Evolutionary conservation across 1,140 invertebrate species (phyloP).

Genomic region (Eriocheir sinensis): DNA sequence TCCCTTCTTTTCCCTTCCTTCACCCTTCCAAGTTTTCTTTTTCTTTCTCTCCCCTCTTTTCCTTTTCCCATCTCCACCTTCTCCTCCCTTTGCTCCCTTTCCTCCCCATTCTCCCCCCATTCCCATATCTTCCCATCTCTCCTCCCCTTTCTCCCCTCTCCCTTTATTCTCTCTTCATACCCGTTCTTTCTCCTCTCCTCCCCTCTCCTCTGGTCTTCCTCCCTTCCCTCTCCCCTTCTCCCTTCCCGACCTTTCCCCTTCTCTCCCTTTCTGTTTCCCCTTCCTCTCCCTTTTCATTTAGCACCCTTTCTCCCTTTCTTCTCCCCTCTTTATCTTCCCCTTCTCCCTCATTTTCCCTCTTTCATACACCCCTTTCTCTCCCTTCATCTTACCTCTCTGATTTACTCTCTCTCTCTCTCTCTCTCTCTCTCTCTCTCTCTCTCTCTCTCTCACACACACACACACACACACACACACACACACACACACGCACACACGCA

Average conservation of each 20-base stretch:
- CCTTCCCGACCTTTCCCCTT: neutral
- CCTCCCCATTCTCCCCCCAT: neutral
- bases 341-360: slow-evolving; percentile 2
- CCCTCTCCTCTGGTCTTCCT: neutral
- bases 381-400: neutral
- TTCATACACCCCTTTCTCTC: neutral
- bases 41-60: neutral
- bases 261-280: neutral
- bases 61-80: neutral
- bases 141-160: neutral
- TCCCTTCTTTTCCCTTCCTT: neutral
- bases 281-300: neutral
- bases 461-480: too few species aligned
- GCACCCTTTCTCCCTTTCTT: neutral
- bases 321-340: neutral
- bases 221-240: neutral
- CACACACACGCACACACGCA: too few species aligned
- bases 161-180: neutral
- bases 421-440: too few species aligned
- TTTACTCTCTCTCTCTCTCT: neutral
- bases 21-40: neutral
- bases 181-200: neutral
- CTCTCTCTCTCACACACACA: too few species aligned
- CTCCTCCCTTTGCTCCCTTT: neutral
- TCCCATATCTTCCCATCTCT: neutral